Percentiles rank a stretch among this genome's conserved stretches.
phyloP scores from a whole-genome alignment of 64 coral and sea anemone species.

The Porites lutea region DNA sequence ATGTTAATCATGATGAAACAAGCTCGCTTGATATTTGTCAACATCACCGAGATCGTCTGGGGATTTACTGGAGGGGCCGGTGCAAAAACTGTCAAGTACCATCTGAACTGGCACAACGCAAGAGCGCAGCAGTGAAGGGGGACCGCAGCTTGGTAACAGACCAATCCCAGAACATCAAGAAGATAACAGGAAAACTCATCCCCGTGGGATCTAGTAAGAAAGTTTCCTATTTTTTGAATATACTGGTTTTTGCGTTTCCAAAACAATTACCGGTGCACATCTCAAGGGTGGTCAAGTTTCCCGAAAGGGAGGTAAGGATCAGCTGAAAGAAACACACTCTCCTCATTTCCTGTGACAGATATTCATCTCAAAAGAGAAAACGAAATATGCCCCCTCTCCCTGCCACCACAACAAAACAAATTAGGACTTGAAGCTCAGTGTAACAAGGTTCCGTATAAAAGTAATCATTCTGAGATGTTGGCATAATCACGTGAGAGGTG shows the following conservation, averaged over 20 bases:
- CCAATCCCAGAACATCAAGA: slow-evolving; percentile 9
- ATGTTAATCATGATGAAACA: not conserved
- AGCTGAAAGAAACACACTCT: too few species aligned
- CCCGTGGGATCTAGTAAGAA: slow-evolving; percentile 29
- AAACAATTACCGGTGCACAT: not conserved
- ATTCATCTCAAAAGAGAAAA: too few species aligned
- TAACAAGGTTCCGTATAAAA: too few species aligned
- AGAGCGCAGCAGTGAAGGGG: slow-evolving; percentile 8
- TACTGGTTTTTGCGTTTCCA: not conserved
- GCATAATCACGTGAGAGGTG: too few species aligned
- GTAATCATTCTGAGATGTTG: too few species aligned
- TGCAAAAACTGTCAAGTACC: slow-evolving; percentile 27
- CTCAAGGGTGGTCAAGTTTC: too few species aligned
- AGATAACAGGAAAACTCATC: slow-evolving; percentile 33
- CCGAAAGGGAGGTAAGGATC: too few species aligned
- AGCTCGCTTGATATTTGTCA: not conserved
- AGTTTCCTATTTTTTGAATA: not conserved
- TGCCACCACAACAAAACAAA: too few species aligned
- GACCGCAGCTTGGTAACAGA: not conserved
- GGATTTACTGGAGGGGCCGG: slow-evolving; percentile 24
- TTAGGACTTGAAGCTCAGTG: too few species aligned
- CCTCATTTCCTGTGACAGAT: too few species aligned
- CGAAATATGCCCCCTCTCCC: too few species aligned
- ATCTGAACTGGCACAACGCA: not conserved
- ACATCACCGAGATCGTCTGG: slow-evolving; percentile 17